Conservation (phyloP, 2,888 invertebrate genomes). For the Coleophora flavipennella region DNA sequence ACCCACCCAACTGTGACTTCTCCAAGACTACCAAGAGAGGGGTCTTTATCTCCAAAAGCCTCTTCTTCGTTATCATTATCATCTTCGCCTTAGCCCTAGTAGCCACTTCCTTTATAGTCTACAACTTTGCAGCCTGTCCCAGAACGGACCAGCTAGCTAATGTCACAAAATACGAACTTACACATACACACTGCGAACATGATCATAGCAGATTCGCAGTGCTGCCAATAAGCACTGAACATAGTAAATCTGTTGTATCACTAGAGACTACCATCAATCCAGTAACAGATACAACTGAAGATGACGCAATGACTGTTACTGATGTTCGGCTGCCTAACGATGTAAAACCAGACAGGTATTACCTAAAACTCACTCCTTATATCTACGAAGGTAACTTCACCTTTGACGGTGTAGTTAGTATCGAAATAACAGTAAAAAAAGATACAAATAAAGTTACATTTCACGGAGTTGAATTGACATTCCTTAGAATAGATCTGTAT, state of each 20-base stretch:
- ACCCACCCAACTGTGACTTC: constrained; percentile 74
- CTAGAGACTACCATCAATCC: constrained; percentile 39
- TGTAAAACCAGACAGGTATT: constrained; percentile 79
- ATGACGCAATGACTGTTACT: constrained; percentile 24
- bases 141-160: constrained; percentile 58
- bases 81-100: constrained; percentile 77
- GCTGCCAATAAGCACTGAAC: constrained; percentile 51
- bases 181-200: constrained; percentile 52
- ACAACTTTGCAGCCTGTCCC: constrained; percentile 81
- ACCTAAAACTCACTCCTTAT: constrained; percentile 80
- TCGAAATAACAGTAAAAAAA: constrained; percentile 74
- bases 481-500: constrained; percentile 71
- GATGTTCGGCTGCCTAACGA: constrained; percentile 80
- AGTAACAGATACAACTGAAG: constrained; percentile 20
- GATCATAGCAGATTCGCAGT: constrained; percentile 56
- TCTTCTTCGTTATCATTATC: constrained; percentile 74
- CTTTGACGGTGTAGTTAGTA: constrained; percentile 80
- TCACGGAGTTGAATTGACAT: constrained; percentile 80
- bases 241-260: constrained; percentile 44
- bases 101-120: constrained; percentile 82
- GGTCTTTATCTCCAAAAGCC: constrained; percentile 76
- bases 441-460: constrained; percentile 79
- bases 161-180: constrained; percentile 58
- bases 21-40: constrained; percentile 74
- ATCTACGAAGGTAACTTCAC: constrained; percentile 84